A percentile compares a stretch with the other conserved stretches of the same genome.
phyloP scores from a whole-genome alignment of 1,140 invertebrate species.

The Zeugodacus cucurbitae region DNA sequence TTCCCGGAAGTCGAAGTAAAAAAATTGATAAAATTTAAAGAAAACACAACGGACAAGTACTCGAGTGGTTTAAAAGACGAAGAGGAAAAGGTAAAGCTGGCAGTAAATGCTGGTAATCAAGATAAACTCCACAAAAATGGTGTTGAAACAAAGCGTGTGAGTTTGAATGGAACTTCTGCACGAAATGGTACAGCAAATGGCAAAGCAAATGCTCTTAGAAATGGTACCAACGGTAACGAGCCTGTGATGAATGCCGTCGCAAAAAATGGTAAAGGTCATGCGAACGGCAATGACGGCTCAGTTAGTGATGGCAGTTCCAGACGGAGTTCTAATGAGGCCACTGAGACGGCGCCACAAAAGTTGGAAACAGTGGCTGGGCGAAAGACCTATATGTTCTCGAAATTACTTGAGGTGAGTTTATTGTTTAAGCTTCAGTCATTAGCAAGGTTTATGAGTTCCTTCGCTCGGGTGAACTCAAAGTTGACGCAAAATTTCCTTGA shows the following conservation, averaged over 20 bases:
- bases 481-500: too few species aligned
- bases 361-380: neutral
- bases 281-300: neutral
- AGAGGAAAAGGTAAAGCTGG: neutral
- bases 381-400: constrained; percentile 58
- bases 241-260: neutral
- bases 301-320: neutral
- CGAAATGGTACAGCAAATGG: constrained; percentile 28
- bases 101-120: neutral
- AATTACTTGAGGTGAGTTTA: constrained; percentile 54
- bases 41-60: neutral
- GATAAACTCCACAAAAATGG: neutral
- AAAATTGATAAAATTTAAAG: constrained; percentile 57
- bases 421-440: neutral
- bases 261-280: neutral
- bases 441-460: too few species aligned
- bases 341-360: neutral
- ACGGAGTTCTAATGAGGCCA: neutral
- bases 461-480: too few species aligned
- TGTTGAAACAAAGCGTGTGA: neutral
- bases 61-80: neutral
- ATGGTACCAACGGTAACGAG: neutral
- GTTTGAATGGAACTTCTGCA: neutral
- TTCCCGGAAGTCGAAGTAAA: constrained; percentile 57
- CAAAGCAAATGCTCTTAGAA: neutral